Percentiles rank a stretch among this genome's conserved stretches.
Conservation (phyloP, 2,797 vertebrate genomes). For the Carduelis carduelis region DNA sequence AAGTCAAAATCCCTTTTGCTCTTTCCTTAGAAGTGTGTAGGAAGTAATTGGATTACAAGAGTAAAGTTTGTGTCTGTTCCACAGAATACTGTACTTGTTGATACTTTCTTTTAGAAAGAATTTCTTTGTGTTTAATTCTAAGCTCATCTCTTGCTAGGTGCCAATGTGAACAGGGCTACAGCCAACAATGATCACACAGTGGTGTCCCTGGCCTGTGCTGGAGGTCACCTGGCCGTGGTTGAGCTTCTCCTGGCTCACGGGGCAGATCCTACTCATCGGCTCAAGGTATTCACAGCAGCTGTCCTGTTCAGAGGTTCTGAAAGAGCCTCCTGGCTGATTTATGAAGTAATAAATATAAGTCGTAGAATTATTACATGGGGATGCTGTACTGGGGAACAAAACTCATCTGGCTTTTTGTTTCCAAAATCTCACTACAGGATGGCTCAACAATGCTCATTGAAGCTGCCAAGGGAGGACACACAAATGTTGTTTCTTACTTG, state of each 20-base stretch:
- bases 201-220: slow-evolving; percentile 96
- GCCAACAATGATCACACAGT: slow-evolving; percentile 99
- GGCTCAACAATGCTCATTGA: slow-evolving; percentile 99
- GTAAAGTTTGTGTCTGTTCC: background rate
- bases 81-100: background rate
- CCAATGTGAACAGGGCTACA: slow-evolving; percentile 97
- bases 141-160: slow-evolving; percentile 78
- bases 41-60: background rate
- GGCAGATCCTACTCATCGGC: slow-evolving; percentile 96
- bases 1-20: background rate
- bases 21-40: background rate
- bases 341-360: background rate
- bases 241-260: slow-evolving; percentile 96
- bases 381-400: background rate
- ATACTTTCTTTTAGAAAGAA: background rate
- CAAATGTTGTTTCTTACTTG: slow-evolving; percentile 97
- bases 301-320: background rate
- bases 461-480: slow-evolving; percentile 99
- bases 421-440: slow-evolving; percentile 79
- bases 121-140: background rate
- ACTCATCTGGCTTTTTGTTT: slow-evolving; percentile 45
- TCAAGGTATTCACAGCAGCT: slow-evolving; percentile 84
- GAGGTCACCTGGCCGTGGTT: slow-evolving; percentile 96
- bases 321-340: background rate
- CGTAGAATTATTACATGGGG: background rate